These are phyloP conservation scores for Cebus imitator DNA, from an alignment of 2,113 vertebrate species.

Conservation along the genomic window DNA sequence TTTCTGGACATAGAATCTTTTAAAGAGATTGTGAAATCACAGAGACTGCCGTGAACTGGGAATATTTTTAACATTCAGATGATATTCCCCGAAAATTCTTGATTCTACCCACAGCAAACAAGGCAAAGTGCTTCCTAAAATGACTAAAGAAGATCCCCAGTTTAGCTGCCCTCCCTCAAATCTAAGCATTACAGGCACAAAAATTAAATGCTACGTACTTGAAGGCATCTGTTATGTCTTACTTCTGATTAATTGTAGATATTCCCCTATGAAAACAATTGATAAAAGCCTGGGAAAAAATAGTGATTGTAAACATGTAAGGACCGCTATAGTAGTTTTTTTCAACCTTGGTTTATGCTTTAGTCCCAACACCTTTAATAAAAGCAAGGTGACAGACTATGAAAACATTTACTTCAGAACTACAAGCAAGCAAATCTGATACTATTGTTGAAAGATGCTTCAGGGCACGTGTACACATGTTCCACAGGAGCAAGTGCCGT, in stretches of 20 bases:
- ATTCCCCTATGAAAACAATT: constrained; percentile 27
- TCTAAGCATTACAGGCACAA: constrained; percentile 6
- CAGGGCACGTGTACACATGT: constrained; percentile 79
- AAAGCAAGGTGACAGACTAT: constrained; percentile 88
- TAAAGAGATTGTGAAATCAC: constrained; percentile 49
- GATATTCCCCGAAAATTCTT: constrained; percentile 3
- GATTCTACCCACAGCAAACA: constrained; percentile 32
- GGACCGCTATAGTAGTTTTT: constrained; percentile 77
- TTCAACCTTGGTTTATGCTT: constrained; percentile 81
- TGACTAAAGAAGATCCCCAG: neutral
- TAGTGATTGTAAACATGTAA: constrained; percentile 75
- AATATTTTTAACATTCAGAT: constrained; percentile 43
- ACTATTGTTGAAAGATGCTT: constrained; percentile 88
- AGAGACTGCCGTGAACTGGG: neutral
- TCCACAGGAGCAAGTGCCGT: constrained; percentile 55
- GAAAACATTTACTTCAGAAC: constrained; percentile 85
- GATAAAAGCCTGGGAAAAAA: constrained; percentile 70
- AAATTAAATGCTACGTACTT: constrained; percentile 27
- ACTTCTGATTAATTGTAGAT: constrained; percentile 73
- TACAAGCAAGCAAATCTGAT: constrained; percentile 87
- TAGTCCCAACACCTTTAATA: constrained; percentile 87
- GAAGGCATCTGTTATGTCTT: constrained; percentile 60
- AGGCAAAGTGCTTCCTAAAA: constrained; percentile 37
- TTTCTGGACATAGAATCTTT: constrained; percentile 68
- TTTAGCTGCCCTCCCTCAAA: constrained; percentile 36